phyloP scores from a whole-genome alignment of 2,797 vertebrate genomes.

The Zenarchopterus dispar region DNA sequence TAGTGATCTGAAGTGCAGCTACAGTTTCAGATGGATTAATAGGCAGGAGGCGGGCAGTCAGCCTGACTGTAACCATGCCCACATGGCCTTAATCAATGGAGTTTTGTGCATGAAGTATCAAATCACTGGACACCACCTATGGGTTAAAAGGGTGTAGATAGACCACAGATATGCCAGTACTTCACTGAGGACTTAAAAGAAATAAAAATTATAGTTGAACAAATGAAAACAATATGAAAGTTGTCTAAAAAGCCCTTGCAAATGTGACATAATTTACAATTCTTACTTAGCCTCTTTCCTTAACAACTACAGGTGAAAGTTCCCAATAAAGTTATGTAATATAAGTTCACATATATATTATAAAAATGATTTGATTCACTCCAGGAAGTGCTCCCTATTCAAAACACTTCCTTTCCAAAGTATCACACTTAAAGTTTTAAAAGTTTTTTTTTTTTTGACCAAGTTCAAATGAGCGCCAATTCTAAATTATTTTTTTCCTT shows the following conservation, averaged over 20 bases:
- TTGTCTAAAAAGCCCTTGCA: background rate
- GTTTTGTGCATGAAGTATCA: conserved; percentile 36
- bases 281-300: background rate
- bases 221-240: conserved; percentile 14
- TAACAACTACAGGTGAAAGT: background rate
- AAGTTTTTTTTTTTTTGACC: too few species aligned
- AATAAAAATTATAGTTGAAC: conserved; percentile 1
- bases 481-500: too few species aligned
- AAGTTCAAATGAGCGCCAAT: too few species aligned
- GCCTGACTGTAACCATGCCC: conserved; percentile 50
- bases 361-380: too few species aligned
- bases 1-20: conserved; percentile 56
- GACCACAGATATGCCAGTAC: conserved; percentile 20
- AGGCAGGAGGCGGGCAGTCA: conserved; percentile 38
- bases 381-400: too few species aligned
- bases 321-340: too few species aligned
- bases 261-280: conserved; percentile 2
- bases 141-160: conserved; percentile 43
- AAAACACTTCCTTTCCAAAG: too few species aligned
- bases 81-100: conserved; percentile 63
- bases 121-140: conserved; percentile 50
- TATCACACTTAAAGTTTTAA: too few species aligned
- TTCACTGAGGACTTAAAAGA: conserved; percentile 22
- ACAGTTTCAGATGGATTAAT: conserved; percentile 67
- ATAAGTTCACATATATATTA: too few species aligned